Percentiles rank a stretch among this genome's conserved stretches.
Conservation (phyloP, 92 coral and sea anemone genomes). For the Micromussa lordhowensis region DNA sequence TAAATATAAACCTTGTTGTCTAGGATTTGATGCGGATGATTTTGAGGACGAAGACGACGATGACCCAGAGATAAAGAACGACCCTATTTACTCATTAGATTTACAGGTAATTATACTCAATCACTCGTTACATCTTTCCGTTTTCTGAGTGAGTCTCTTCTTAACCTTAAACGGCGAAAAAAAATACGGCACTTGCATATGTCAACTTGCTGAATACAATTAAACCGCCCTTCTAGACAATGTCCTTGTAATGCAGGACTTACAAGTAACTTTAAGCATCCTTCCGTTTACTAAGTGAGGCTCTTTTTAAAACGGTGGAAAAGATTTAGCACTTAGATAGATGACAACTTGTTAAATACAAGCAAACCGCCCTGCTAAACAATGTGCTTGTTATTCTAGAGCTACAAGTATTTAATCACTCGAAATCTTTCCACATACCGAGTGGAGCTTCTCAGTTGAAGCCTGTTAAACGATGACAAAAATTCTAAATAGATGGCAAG, state of each 20-base stretch:
- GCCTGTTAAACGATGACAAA: no score
- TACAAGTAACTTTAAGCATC: no score
- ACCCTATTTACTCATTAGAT: conserved; percentile 88
- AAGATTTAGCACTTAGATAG: no score
- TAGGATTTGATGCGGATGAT: conserved; percentile 88
- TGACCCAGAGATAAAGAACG: conserved; percentile 89
- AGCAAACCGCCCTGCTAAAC: no score
- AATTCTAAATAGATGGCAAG: no score
- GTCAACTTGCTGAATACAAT: not conserved
- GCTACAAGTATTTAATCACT: no score
- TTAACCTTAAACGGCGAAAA: not conserved
- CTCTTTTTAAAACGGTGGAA: no score
- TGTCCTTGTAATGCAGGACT: not conserved
- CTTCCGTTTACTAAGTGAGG: no score
- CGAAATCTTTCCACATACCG: no score
- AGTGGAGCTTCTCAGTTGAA: no score
- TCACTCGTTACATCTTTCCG: not conserved
- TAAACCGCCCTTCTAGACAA: not conserved
- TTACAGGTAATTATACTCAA: conserved; percentile 73
- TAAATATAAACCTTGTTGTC: not conserved
- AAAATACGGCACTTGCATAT: not conserved
- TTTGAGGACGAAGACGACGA: conserved; percentile 88
- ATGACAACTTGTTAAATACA: no score
- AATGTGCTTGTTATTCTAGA: no score
- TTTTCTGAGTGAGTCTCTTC: not conserved